Evolutionary conservation across 1,140 invertebrate genomes (phyloP), one percentile per base, ranked within the genome.

Genomic region (Drosophila obscura): DNA sequence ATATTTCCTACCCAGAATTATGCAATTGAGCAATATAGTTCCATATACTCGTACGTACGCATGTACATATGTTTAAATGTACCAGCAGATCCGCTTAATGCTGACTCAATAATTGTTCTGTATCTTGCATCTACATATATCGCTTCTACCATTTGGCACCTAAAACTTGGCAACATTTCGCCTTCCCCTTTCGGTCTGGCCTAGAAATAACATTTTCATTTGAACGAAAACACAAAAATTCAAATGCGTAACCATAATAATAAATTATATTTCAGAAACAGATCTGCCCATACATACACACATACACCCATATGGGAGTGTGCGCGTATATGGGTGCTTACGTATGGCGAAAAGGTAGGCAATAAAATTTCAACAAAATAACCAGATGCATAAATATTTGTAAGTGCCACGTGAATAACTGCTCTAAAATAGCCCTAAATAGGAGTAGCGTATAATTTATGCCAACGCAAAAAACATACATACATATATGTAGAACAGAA

Each of bases 191-290:
- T 26, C 15, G 51, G 9, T 22, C 31, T 57, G 45, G 11, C 44
- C 44, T 15, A 31, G 24, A 43, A 49, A 41, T 39, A 52, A 73
- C 69, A 35, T 52, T 56, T 58, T 41, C 69, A 73, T 63, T 62
- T 63, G 13, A 45, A 55, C 49, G 15, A 44, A 15, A 51, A 39
- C 13, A 57, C 45, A 26, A 7, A 74, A 77, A 74, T 59, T 73
- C 60, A 52, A 62, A 81, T 53, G 56, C 49, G 31, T 52, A 56
- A 52, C 55, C 64, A 28, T 77, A 81, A 82, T 82, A 82, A 82
- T 82, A 82, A 81, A 82, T 82, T 53, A 75, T 80, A 66, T 67
- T 77, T 73, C 49, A 56, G 41, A 81, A 39, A 49, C 52, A 56
- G 26, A 51, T 16, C 15, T 31, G 41, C 22, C 28, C 55, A 67